Percentiles rank a stretch among this genome's conserved stretches.
Evolutionary conservation across 2,888 invertebrate genomes (phyloP).

Genomic region (Lamellibrachia satsuma): DNA sequence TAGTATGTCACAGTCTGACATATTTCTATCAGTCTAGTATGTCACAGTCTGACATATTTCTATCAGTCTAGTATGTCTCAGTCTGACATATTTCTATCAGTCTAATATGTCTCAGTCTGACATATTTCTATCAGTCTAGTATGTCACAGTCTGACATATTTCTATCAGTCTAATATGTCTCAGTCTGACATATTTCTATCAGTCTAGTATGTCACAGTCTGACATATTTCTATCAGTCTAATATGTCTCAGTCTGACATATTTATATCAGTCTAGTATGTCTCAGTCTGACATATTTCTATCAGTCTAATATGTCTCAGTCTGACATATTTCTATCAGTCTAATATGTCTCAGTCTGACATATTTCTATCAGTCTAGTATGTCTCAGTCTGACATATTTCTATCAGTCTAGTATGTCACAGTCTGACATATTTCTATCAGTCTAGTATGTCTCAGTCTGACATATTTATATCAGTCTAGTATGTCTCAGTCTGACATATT

Average conservation of each 20-base stretch:
- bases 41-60: too few species aligned
- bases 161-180: not conserved
- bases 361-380: not conserved
- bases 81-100: too few species aligned
- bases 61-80: not conserved
- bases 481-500: not conserved
- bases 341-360: not conserved
- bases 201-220: not conserved
- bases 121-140: too few species aligned
- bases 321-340: not conserved
- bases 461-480: not conserved
- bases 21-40: too few species aligned
- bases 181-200: not conserved
- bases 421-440: not conserved
- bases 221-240: not conserved
- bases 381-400: not conserved
- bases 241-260: not conserved
- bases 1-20: too few species aligned
- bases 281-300: not conserved
- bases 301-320: not conserved
- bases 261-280: too few species aligned
- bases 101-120: not conserved
- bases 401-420: not conserved
- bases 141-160: not conserved
- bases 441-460: not conserved